phyloP scores from a whole-genome alignment of 1,140 invertebrate species.

The Globodera rostochiensis region DNA sequence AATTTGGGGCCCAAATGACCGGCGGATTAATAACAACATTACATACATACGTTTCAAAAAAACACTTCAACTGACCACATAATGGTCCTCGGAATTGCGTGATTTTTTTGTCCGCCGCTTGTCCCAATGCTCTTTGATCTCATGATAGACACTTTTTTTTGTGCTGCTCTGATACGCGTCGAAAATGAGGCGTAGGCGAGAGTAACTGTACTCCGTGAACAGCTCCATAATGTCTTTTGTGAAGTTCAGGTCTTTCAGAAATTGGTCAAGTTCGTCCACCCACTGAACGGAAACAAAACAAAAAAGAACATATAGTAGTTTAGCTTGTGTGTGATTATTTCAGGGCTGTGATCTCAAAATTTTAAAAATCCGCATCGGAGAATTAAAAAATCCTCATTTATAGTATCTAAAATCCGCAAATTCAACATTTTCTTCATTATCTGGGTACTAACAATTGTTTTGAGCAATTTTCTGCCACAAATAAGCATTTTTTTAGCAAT shows the following conservation, averaged over 20 bases:
- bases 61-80: not conserved
- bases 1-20: too few relatives aligned
- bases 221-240: not conserved
- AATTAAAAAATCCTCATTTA: too few relatives aligned
- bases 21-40: too few relatives aligned
- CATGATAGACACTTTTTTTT: not conserved
- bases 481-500: too few relatives aligned
- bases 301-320: too few relatives aligned
- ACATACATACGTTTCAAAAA: too few relatives aligned
- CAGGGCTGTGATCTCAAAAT: not conserved
- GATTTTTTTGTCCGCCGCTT: not conserved
- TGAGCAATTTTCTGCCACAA: too few relatives aligned
- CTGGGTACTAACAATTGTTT: too few relatives aligned
- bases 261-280: not conserved
- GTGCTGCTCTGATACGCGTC: not conserved
- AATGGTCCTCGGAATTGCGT: not conserved
- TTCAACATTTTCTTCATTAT: too few relatives aligned
- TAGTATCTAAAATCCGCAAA: too few relatives aligned
- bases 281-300: not conserved
- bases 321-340: not conserved
- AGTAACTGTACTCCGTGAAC: conserved; percentile 2
- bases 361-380: too few relatives aligned
- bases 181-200: not conserved
- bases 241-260: not conserved
- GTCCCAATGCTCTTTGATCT: not conserved